phyloP scores from a whole-genome alignment of 1,140 invertebrate species.

The Rhagoletis zephyria region DNA sequence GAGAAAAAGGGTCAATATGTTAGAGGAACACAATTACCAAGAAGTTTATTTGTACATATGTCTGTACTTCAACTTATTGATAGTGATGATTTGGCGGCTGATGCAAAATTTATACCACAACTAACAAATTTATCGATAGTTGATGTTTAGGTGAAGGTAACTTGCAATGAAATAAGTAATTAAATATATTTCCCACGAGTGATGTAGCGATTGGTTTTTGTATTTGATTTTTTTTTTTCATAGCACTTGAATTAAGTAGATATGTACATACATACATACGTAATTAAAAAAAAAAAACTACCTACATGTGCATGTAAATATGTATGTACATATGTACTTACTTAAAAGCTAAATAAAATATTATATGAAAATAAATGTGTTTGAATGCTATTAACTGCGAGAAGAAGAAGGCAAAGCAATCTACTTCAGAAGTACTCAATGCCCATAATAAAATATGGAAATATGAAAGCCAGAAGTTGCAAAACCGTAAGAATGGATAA shows the following conservation, averaged over 20 bases:
- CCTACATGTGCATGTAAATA: not conserved
- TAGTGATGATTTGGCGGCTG: not conserved
- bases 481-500: too few species aligned
- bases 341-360: too few species aligned
- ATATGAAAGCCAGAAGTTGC: too few species aligned
- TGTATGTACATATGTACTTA: constrained; percentile 1
- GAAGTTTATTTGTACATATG: not conserved
- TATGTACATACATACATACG: not conserved
- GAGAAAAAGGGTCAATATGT: not conserved
- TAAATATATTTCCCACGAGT: constrained; percentile 1
- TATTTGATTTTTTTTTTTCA: not conserved
- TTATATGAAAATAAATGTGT: too few species aligned
- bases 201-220: not conserved
- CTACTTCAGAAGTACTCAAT: too few species aligned
- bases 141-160: too few species aligned
- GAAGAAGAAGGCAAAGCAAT: too few species aligned
- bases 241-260: not conserved
- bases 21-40: not conserved
- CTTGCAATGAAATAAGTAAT: not conserved
- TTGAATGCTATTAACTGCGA: too few species aligned
- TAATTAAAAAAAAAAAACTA: too few species aligned
- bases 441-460: too few species aligned
- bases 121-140: not conserved
- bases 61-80: not conserved
- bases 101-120: not conserved